These are phyloP conservation scores for Paralichthys olivaceus DNA, from an alignment of 2,113 vertebrate species.

Conservation along the genomic window DNA sequence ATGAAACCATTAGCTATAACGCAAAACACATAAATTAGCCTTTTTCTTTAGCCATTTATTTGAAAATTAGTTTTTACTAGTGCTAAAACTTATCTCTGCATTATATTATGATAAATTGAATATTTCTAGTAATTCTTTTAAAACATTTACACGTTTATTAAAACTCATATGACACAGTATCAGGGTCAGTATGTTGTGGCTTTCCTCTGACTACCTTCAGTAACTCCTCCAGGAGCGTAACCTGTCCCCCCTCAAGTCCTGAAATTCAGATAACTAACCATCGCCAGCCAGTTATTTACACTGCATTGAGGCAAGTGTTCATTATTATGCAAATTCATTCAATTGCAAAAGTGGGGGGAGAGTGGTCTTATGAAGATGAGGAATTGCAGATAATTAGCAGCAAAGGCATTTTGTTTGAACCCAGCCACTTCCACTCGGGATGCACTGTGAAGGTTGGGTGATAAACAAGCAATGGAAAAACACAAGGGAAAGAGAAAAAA, in stretches of 20 bases:
- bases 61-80: no score
- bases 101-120: not conserved
- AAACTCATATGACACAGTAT: not conserved
- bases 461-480: conserved; percentile 81
- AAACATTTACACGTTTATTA: not conserved
- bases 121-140: no score
- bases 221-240: conserved; percentile 59
- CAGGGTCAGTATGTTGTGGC: no score
- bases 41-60: no score
- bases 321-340: conserved; percentile 86
- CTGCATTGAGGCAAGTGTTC: conserved; percentile 59
- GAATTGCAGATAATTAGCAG: conserved; percentile 81
- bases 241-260: conserved; percentile 61
- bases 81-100: not conserved
- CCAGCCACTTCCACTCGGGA: conserved; percentile 76
- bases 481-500: conserved; percentile 62
- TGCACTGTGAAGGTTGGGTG: conserved; percentile 69
- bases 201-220: not conserved
- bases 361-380: conserved; percentile 79
- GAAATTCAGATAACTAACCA: conserved; percentile 75
- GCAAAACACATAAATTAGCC: no score
- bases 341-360: conserved; percentile 66
- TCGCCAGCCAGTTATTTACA: conserved; percentile 73
- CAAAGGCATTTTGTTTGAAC: conserved; percentile 83
- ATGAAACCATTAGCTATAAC: no score